Evolutionary conservation across 1,140 invertebrate species (phyloP).

Genomic region (Ceratoteleas bidentatus): DNA sequence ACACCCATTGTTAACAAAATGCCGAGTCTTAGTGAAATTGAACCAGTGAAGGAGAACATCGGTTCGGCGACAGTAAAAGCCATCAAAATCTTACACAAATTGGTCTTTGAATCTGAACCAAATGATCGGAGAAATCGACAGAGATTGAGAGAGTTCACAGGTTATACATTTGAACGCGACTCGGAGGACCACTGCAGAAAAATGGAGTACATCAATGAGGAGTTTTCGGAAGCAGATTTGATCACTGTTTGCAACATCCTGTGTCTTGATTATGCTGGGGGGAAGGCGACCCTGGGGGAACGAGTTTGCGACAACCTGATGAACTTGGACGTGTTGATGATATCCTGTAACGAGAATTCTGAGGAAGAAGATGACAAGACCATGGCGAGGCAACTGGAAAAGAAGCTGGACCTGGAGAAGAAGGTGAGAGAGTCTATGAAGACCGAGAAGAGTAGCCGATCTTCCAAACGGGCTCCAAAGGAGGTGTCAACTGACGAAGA

Average conservation of each 20-base stretch:
- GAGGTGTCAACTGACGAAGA: background rate
- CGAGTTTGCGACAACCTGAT: conserved; percentile 19
- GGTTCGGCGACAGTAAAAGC: conserved; percentile 12
- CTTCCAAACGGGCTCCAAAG: background rate
- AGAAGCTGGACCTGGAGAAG: background rate
- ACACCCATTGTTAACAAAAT: too few relatives aligned
- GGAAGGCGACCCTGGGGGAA: conserved; percentile 2
- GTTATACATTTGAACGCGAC: conserved; percentile 24
- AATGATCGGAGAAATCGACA: conserved; percentile 31
- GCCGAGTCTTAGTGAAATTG: conserved; percentile 6
- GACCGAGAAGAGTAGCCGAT: too few relatives aligned
- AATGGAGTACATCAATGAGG: conserved; percentile 9
- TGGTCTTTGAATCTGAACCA: conserved; percentile 22
- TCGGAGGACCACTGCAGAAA: conserved; percentile 21
- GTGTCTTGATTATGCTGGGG: conserved; percentile 21
- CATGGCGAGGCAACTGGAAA: background rate
- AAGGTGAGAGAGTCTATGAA: background rate
- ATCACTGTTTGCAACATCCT: conserved; percentile 26
- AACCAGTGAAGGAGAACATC: conserved; percentile 14
- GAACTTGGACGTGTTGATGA: conserved; percentile 4
- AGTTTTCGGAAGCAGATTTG: conserved; percentile 18
- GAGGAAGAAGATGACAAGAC: conserved; percentile 10
- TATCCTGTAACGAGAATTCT: background rate
- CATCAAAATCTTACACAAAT: conserved; percentile 12
- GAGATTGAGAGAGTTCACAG: conserved; percentile 30